These are phyloP conservation scores for Fistularia commersonii DNA, from an alignment of 2,797 vertebrate genomes.

Conservation along the genomic window DNA sequence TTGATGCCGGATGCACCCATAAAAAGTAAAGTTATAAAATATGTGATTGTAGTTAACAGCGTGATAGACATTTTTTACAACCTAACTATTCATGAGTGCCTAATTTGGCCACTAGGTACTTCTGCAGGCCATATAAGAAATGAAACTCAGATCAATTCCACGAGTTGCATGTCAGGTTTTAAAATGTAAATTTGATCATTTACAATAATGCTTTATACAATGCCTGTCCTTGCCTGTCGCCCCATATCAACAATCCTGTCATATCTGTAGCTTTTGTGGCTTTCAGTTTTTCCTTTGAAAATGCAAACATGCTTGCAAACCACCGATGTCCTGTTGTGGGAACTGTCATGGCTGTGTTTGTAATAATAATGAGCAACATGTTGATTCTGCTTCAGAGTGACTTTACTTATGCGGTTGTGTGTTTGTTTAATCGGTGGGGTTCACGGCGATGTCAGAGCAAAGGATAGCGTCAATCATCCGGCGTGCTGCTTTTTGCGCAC, in stretches of 20 bases:
- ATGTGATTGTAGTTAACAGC: too few species aligned
- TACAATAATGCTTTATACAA: constrained; percentile 16
- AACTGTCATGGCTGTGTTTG: background rate
- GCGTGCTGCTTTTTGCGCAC: constrained; percentile 8
- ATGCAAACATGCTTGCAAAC: constrained; percentile 1
- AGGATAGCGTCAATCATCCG: constrained; percentile 14
- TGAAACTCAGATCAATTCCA: constrained; percentile 17
- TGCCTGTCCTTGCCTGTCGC: constrained; percentile 22
- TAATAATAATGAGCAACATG: background rate
- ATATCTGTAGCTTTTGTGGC: background rate
- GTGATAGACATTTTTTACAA: too few species aligned
- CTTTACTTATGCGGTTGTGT: background rate
- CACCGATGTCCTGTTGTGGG: too few species aligned
- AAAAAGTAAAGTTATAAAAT: too few species aligned
- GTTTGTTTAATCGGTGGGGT: constrained; percentile 11
- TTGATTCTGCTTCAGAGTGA: background rate
- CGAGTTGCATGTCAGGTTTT: constrained; percentile 27
- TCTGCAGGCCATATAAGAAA: constrained; percentile 6
- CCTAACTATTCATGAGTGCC: too few species aligned
- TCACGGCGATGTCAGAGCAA: constrained; percentile 6
- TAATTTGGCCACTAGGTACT: background rate
- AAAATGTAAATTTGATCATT: constrained; percentile 43
- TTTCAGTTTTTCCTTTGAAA: background rate
- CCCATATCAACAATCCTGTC: constrained; percentile 7
- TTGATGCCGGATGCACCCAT: too few species aligned